Conservation (phyloP, 2,113 vertebrate genomes). For the Siniperca knerii region DNA sequence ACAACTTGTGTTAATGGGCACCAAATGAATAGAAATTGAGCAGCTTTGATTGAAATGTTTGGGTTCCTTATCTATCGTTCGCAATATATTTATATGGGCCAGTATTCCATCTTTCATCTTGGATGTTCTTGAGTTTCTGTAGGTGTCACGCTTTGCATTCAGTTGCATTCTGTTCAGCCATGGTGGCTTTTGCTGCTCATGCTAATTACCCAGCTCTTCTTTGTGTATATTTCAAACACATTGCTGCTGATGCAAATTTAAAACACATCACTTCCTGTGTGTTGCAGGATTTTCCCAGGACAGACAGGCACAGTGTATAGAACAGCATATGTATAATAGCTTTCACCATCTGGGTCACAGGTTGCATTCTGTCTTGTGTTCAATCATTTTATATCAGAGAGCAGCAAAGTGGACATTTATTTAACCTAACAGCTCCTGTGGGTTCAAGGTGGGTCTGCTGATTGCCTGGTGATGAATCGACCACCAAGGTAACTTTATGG, state of each 20-base stretch:
- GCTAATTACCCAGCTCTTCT: neutral
- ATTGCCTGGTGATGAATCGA: conserved; percentile 61
- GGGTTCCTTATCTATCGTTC: neutral
- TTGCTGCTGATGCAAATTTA: neutral
- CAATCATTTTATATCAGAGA: conserved; percentile 36
- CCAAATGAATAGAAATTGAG: neutral
- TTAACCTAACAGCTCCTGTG: conserved; percentile 44
- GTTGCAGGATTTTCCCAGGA: neutral
- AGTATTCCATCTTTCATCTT: neutral
- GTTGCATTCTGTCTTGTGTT: neutral
- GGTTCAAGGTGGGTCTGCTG: conserved; percentile 66
- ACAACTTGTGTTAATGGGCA: neutral
- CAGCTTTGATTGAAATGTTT: neutral
- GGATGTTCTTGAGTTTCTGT: neutral
- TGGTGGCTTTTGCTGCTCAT: neutral
- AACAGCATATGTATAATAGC: neutral
- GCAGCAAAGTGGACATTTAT: conserved; percentile 62
- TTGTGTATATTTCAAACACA: neutral
- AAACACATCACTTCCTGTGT: conserved; percentile 3
- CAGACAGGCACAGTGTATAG: neutral
- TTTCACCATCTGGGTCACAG: conserved; percentile 19
- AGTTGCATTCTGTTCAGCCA: neutral
- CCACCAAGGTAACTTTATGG: conserved; percentile 57
- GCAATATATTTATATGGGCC: too few species aligned
- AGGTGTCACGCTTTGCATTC: neutral